Evolutionary conservation across 2,797 vertebrate species (phyloP).

Genomic region (Phataginus tricuspis): DNA sequence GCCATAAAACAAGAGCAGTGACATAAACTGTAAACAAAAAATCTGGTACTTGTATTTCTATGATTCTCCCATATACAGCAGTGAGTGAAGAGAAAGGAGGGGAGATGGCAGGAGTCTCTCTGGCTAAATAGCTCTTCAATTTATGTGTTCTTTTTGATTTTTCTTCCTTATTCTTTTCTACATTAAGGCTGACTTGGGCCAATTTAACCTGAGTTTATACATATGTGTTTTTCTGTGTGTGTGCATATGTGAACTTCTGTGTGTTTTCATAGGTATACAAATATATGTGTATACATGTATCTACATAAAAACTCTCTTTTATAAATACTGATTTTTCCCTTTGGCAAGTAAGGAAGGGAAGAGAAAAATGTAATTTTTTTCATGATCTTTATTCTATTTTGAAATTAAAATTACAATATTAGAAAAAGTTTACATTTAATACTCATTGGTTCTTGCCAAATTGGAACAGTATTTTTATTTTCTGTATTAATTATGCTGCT

Average conservation of each 20-base stretch:
- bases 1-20: background rate
- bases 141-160: background rate
- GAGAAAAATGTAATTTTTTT: background rate
- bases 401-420: background rate
- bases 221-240: background rate
- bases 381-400: background rate
- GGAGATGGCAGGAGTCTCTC: background rate
- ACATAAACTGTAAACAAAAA: background rate
- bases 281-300: background rate
- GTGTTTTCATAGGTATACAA: background rate
- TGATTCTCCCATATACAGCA: background rate
- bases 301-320: background rate
- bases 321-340: background rate
- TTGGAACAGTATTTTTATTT: background rate
- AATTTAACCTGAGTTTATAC: background rate
- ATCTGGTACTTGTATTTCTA: background rate
- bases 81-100: background rate
- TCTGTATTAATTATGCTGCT: background rate
- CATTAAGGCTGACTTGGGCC: background rate
- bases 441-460: background rate
- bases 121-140: background rate
- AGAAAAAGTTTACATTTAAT: background rate
- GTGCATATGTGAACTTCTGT: background rate
- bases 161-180: background rate
- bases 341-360: background rate